A percentile compares a stretch with the other conserved stretches of the same genome.
Conservation (phyloP, 2,888 invertebrate genomes). For the Tetragonula carbonaria region DNA sequence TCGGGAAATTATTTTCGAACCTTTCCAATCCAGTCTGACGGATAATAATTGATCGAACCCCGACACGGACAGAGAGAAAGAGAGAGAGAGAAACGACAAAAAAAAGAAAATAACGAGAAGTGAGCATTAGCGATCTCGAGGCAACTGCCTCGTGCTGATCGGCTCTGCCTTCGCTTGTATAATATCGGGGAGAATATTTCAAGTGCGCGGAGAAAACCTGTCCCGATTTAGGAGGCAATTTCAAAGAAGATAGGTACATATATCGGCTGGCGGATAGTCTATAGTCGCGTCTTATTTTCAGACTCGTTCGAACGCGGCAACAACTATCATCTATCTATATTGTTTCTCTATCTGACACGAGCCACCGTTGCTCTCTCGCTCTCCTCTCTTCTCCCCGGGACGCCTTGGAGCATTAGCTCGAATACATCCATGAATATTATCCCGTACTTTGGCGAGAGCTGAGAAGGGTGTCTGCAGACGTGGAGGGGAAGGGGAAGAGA, state of each 20-base stretch:
- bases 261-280: slow-evolving; percentile 21
- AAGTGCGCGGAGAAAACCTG: slow-evolving; percentile 25
- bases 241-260: slow-evolving; percentile 24
- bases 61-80: not conserved
- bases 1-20: slow-evolving; percentile 11
- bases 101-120: not conserved
- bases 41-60: slow-evolving; percentile 26
- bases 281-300: slow-evolving; percentile 42
- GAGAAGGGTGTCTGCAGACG: slow-evolving; percentile 69
- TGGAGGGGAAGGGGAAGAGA: slow-evolving; percentile 40
- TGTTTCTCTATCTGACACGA: slow-evolving; percentile 12
- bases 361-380: not conserved
- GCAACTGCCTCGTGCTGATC: not conserved
- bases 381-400: slow-evolving; percentile 57
- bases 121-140: slow-evolving; percentile 11
- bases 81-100: not conserved
- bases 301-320: slow-evolving; percentile 26
- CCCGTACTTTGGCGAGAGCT: slow-evolving; percentile 73
- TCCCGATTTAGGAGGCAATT: slow-evolving; percentile 50
- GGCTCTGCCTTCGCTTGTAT: not conserved
- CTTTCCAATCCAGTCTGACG: not conserved
- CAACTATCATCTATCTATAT: not conserved
- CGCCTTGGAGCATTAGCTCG: slow-evolving; percentile 82
- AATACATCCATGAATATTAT: slow-evolving; percentile 83
- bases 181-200: slow-evolving; percentile 21